Base-by-base conservation (phyloP, 2,797 vertebrate species). In the Xiphophorus birchmanni region DNA sequence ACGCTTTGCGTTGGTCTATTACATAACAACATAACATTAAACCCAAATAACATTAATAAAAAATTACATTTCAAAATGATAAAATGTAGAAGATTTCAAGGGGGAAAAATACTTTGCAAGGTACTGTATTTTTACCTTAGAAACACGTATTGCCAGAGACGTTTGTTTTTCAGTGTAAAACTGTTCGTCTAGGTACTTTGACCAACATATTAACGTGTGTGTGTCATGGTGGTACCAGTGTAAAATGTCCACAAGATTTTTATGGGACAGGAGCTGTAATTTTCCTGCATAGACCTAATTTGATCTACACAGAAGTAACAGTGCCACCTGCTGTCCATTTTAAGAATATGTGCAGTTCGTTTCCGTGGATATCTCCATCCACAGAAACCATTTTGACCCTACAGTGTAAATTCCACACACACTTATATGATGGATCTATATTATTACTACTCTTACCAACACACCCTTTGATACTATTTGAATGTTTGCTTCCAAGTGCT, bases 301-400 rank as follows among this genome's bases (percentile, higher is more conserved):
- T 17, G n/a, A 67, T 71, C 50, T 75, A 79, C 18, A 7, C 79
- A 79, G 72, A 84, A 73, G 76, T 75, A 81, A 90, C 89, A 92
- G 91, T 76, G 91, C 92, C 93, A 89, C 88, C 93, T 94, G 91
- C 93, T 93, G 94, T 71, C 78, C 58, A 29, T 65, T 77, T 13
- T 9, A 78, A 80, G 44, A 52, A 78, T 67, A 78, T 44, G 74
- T 44, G 35, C 74, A 73, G 77, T 74, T 76, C 73, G 74, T 79
- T 52, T 75, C 63, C 12, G 2, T 2, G 76, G 82, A 42, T 18
- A 80, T 80, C 52, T 83, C 52, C 52, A 82, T 65, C 15, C 35
- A 48, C 44, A 74, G 82, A 73, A 76, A 35, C 47, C 40, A 77
- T 21, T 63, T 37, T n/a, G 4, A 76, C 52, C 47, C 63, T 75